A percentile compares a stretch with the other conserved stretches of the same genome.
These are phyloP conservation scores for Epizoanthus rinbou DNA, from an alignment of 92 coral and sea anemone genomes.

Conservation along the genomic window DNA sequence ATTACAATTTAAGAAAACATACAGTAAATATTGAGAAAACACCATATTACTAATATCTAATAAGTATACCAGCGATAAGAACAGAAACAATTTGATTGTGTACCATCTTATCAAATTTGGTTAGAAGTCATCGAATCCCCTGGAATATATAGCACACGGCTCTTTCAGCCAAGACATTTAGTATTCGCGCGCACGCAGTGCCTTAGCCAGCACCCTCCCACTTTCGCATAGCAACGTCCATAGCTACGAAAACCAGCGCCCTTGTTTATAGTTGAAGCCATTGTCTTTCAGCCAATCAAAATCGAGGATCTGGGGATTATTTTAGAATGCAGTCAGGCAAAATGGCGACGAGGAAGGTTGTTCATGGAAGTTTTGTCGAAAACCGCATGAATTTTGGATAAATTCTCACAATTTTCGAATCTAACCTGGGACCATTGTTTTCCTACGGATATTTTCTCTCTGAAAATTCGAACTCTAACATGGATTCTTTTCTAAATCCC, in stretches of 20 bases:
- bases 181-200: not conserved
- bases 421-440: constrained; percentile 5
- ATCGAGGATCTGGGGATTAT: not conserved
- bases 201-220: not conserved
- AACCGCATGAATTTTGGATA: constrained; percentile 16
- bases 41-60: too few relatives aligned
- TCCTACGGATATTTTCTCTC: not conserved
- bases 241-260: not conserved
- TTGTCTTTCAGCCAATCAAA: not conserved
- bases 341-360: constrained; percentile 29
- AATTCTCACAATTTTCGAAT: constrained; percentile 1
- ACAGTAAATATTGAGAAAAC: too few relatives aligned
- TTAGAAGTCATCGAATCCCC: too few relatives aligned
- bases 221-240: not conserved
- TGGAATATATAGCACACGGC: too few relatives aligned
- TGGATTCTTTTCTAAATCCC: not conserved
- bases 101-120: too few relatives aligned
- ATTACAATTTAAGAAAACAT: too few relatives aligned
- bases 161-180: too few relatives aligned
- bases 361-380: not conserved
- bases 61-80: too few relatives aligned
- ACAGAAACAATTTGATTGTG: too few relatives aligned
- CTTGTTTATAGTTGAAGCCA: not conserved
- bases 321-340: constrained; percentile 7
- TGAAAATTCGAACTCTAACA: not conserved